Conservation (phyloP, 2,888 invertebrate species). For the Laspeyria flexula region DNA sequence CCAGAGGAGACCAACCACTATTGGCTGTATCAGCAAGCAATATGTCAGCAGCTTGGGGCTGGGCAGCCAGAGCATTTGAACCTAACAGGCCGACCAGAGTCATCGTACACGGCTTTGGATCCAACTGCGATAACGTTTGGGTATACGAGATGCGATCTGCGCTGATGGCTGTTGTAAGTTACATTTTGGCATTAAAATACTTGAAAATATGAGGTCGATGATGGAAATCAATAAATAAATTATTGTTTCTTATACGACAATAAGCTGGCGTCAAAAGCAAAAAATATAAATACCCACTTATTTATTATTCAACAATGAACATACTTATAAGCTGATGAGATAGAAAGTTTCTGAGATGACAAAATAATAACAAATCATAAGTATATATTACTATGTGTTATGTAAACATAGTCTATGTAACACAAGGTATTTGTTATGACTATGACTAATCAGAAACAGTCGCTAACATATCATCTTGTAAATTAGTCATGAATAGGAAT, state of each 20-base stretch:
- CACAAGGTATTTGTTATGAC: neutral
- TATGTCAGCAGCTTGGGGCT: conserved; percentile 89
- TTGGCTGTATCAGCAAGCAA: conserved; percentile 91
- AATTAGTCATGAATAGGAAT: neutral
- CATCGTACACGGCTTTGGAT: conserved; percentile 97
- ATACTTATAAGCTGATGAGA: too few species aligned
- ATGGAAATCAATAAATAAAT: too few species aligned
- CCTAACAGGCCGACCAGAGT: conserved; percentile 90
- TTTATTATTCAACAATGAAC: too few species aligned
- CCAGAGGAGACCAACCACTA: conserved; percentile 87
- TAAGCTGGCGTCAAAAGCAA: too few species aligned
- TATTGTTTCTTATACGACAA: too few species aligned
- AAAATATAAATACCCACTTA: too few species aligned
- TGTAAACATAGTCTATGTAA: neutral
- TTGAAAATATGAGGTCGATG: too few species aligned
- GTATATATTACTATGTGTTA: neutral
- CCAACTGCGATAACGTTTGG: conserved; percentile 96
- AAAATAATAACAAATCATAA: too few species aligned
- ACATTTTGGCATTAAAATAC: too few species aligned
- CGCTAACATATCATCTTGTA: neutral
- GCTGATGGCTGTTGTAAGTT: conserved; percentile 93
- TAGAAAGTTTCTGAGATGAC: too few species aligned
- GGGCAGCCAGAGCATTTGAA: conserved; percentile 89
- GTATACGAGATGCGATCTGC: conserved; percentile 97
- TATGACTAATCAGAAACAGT: conserved; percentile 1